Conservation (phyloP, 2,888 invertebrate species). For the Balanococcus diminutus region DNA sequence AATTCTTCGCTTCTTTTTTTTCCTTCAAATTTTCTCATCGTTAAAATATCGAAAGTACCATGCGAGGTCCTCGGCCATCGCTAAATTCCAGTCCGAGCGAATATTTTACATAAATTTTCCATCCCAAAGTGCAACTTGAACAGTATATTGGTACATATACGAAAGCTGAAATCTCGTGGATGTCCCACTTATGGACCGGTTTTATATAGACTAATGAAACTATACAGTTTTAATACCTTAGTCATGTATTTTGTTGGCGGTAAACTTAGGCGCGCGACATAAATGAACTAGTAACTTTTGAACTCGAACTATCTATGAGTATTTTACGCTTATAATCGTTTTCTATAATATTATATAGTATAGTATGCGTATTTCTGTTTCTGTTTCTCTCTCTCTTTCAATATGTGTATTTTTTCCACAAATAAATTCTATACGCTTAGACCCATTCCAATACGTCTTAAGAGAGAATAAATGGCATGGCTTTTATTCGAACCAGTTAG, state of each 20-base stretch:
- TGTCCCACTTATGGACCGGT: conserved; percentile 33
- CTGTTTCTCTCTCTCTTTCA: no score
- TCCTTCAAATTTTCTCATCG: neutral
- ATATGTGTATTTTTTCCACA: neutral
- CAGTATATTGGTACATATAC: neutral
- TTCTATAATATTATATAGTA: neutral
- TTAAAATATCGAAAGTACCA: neutral
- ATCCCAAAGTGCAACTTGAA: neutral
- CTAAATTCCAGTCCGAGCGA: neutral
- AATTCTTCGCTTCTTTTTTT: no score
- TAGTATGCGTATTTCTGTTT: neutral
- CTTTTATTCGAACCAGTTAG: neutral
- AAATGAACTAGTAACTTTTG: conserved; percentile 16
- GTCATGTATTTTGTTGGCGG: conserved; percentile 21
- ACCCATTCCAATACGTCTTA: neutral
- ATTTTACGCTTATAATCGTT: neutral
- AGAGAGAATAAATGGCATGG: neutral
- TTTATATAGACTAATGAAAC: conserved; percentile 26
- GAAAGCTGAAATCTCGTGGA: conserved; percentile 16
- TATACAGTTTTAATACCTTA: conserved; percentile 23
- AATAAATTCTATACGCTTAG: neutral
- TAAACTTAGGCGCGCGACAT: neutral
- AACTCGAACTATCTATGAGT: neutral
- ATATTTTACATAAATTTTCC: conserved; percentile 7
- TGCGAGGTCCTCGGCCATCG: neutral